Percentiles rank a stretch among this genome's conserved stretches.
These are phyloP conservation scores for Heliocidaris tuberculata DNA, from an alignment of 35 echinoderm and acorn worm species.

Conservation along the genomic window DNA sequence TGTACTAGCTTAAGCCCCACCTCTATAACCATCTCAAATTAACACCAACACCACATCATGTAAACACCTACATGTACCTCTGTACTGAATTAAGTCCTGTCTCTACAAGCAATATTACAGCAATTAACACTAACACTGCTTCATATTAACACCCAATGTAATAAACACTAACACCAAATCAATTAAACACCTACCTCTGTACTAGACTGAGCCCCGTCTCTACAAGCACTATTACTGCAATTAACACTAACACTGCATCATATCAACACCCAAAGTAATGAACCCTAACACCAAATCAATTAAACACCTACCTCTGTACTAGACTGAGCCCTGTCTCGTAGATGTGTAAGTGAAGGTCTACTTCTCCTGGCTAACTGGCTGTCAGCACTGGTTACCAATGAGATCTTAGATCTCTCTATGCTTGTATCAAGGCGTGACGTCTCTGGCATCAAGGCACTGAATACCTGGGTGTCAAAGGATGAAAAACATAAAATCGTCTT, in stretches of 20 bases:
- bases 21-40: too few relatives aligned
- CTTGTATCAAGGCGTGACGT: constrained; percentile 73
- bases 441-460: constrained; percentile 52
- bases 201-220: not conserved
- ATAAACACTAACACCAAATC: not conserved
- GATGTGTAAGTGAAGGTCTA: constrained; percentile 64
- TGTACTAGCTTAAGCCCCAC: too few relatives aligned
- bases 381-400: constrained; percentile 62
- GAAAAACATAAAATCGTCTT: not conserved
- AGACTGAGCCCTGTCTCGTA: constrained; percentile 38
- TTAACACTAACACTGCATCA: too few relatives aligned
- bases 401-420: constrained; percentile 88
- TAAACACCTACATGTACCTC: not conserved
- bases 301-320: not conserved
- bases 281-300: not conserved
- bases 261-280: too few relatives aligned
- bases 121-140: too few relatives aligned
- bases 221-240: too few relatives aligned
- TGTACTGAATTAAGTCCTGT: not conserved
- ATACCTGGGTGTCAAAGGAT: not conserved
- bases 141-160: too few relatives aligned
- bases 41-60: too few relatives aligned
- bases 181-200: not conserved
- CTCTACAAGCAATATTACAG: too few relatives aligned
- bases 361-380: constrained; percentile 78